These are phyloP conservation scores for Drosophila gaucha DNA, from an alignment of 2,888 invertebrate genomes.

Conservation along the genomic window DNA sequence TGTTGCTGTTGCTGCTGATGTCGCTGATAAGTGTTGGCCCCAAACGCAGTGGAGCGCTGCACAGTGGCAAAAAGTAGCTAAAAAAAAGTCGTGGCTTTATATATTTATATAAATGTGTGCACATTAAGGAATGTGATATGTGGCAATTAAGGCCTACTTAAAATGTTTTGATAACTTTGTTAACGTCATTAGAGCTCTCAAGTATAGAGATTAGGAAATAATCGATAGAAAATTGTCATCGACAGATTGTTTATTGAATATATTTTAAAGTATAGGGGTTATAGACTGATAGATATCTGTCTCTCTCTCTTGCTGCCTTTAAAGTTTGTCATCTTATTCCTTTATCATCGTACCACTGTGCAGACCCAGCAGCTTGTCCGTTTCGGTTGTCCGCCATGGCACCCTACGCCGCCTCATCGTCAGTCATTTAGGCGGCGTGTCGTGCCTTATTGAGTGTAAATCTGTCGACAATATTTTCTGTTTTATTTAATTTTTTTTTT, in stretches of 20 bases:
- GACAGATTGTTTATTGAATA: not conserved
- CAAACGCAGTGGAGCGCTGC: slow-evolving; percentile 54
- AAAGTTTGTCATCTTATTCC: not conserved
- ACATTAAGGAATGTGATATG: not conserved
- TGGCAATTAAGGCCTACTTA: not conserved
- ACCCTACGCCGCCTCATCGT: slow-evolving; percentile 55
- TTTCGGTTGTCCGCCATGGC: slow-evolving; percentile 26
- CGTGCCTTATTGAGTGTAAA: slow-evolving; percentile 78
- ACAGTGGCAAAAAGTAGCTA: slow-evolving; percentile 52
- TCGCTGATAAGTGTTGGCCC: slow-evolving; percentile 75
- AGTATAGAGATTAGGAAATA: not conserved
- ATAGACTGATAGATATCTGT: too few relatives aligned
- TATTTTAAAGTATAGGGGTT: not conserved
- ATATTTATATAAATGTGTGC: not conserved
- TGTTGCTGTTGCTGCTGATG: slow-evolving; percentile 65
- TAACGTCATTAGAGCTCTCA: too few relatives aligned
- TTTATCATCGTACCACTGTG: slow-evolving; percentile 47
- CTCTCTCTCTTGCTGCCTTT: not conserved
- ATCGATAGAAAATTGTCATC: not conserved
- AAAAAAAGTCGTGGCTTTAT: not conserved
- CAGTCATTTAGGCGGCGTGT: slow-evolving; percentile 78
- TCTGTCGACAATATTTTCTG: slow-evolving; percentile 72
- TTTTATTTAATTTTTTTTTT: slow-evolving; percentile 21
- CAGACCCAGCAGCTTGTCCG: slow-evolving; percentile 33
- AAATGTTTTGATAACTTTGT: not conserved